These are phyloP conservation scores for Cerceris rybyensis DNA, from an alignment of 2,888 invertebrate species.

Conservation along the genomic window DNA sequence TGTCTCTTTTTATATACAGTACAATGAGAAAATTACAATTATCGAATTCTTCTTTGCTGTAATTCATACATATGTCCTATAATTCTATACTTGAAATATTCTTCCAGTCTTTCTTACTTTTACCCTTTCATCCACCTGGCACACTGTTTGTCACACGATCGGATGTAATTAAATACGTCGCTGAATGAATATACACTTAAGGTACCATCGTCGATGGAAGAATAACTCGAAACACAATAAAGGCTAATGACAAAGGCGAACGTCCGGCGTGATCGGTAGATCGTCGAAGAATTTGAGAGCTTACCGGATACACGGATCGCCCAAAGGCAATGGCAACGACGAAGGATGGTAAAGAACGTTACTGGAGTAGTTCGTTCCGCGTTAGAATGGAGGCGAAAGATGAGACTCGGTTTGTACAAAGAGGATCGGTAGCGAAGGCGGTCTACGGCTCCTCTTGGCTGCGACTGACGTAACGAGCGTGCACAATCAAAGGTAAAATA, in stretches of 20 bases:
- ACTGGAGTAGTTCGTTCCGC: constrained; percentile 68
- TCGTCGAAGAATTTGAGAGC: constrained; percentile 39
- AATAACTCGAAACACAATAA: constrained; percentile 1
- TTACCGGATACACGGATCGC: constrained; percentile 39
- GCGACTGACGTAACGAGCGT: constrained; percentile 54
- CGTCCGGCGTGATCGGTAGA: constrained; percentile 8
- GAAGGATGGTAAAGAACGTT: constrained; percentile 37
- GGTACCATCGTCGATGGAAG: not conserved
- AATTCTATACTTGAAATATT: too few relatives aligned
- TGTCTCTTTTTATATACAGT: not conserved
- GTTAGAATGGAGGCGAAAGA: constrained; percentile 67
- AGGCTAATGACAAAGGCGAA: constrained; percentile 5
- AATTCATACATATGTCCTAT: too few relatives aligned
- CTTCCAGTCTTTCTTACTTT: too few relatives aligned
- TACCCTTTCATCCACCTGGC: too few relatives aligned
- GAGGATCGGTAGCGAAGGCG: constrained; percentile 63
- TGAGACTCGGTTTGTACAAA: constrained; percentile 64
- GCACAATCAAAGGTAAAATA: constrained; percentile 78
- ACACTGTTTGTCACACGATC: not conserved
- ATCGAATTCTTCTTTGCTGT: too few relatives aligned
- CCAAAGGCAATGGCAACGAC: constrained; percentile 4
- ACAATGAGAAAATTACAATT: too few relatives aligned
- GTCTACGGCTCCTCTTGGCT: constrained; percentile 64
- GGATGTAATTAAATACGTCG: not conserved
- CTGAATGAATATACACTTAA: not conserved